Evolutionary conservation across 2,888 invertebrate genomes (phyloP), one percentile per base, ranked within the genome.

Genomic region (Phyto melanocephala): DNA sequence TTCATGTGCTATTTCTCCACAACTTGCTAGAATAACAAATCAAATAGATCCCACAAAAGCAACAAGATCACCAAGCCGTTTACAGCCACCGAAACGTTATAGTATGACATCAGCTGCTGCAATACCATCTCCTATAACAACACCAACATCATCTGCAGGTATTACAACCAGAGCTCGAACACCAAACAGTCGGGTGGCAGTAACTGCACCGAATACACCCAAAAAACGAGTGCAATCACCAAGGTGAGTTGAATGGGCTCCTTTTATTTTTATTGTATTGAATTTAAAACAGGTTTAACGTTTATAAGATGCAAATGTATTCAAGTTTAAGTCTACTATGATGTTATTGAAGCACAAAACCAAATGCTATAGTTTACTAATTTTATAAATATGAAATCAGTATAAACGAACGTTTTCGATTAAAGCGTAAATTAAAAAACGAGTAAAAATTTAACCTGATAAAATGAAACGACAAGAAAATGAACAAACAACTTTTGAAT

Each of bases 1-100:
- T 71, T 54, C 65, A 78, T 81, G 54, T 81, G 84, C 86, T 86
- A 84, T 87, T 87, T 88, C 88, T 84, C 87, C 88, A 86, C 86
- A 87, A 88, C 86, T 86, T 86, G 86, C 85, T 86, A 89, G 91
- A 89, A 86, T 88, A 82, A 87, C 87, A 86, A 85, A 86, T 78
- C 88, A 89, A 80, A 85, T 84, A 79, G 87, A 85, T 86, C 84
- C 80, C 79, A 84, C 70, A 83, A 85, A 85, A 76, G 85, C 87
- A 77, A 87, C 90, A 17, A 88, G 91, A 62, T 91, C 91, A 24
- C 91, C 91, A 58, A 91, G 91, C 85, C 90, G 91, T 80, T 89
- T 91, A 80, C 89, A 90, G 84, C 90, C 89, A 79, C 91, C 91
- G 37, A 91, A 91, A 83, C 89, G 91, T 60, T 91, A 91, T 75